Conservation (phyloP, 2,113 vertebrate species). For the Megaptera novaeangliae region DNA sequence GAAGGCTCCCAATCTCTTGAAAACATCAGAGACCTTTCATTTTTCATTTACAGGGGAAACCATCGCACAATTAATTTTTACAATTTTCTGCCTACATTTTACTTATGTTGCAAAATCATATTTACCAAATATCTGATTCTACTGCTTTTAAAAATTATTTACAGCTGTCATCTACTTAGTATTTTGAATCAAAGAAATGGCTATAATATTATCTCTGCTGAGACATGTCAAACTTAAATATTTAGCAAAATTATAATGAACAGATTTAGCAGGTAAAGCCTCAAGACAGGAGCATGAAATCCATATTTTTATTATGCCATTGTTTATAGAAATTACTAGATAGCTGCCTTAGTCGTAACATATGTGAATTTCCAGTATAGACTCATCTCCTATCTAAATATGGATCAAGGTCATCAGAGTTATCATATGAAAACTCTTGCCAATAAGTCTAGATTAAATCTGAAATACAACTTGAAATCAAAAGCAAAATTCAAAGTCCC, state of each 20-base stretch:
- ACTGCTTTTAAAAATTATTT: background rate
- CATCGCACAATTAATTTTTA: background rate
- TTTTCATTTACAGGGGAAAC: background rate
- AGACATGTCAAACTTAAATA: background rate
- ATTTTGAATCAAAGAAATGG: background rate
- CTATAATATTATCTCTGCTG: background rate
- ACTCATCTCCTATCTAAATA: constrained; percentile 57
- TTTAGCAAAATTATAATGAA: background rate
- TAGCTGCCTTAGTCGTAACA: constrained; percentile 63
- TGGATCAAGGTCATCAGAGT: constrained; percentile 70
- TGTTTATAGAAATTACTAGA: constrained; percentile 39
- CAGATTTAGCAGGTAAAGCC: background rate
- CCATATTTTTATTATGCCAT: constrained; percentile 55
- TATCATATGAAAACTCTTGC: constrained; percentile 49
- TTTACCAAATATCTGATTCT: background rate
- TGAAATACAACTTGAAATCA: constrained; percentile 4
- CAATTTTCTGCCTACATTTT: background rate
- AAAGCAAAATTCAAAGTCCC: background rate
- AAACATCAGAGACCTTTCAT: background rate
- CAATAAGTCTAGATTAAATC: constrained; percentile 44
- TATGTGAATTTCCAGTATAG: constrained; percentile 73
- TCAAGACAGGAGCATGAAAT: background rate
- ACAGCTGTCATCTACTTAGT: background rate
- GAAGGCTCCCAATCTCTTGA: background rate
- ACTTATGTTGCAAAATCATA: background rate